A percentile compares a stretch with the other conserved stretches of the same genome.
Evolutionary conservation across 37 sponge, comb jelly and placozoan genomes (phyloP).

Genomic region (Aphrocallistes beatrix): DNA sequence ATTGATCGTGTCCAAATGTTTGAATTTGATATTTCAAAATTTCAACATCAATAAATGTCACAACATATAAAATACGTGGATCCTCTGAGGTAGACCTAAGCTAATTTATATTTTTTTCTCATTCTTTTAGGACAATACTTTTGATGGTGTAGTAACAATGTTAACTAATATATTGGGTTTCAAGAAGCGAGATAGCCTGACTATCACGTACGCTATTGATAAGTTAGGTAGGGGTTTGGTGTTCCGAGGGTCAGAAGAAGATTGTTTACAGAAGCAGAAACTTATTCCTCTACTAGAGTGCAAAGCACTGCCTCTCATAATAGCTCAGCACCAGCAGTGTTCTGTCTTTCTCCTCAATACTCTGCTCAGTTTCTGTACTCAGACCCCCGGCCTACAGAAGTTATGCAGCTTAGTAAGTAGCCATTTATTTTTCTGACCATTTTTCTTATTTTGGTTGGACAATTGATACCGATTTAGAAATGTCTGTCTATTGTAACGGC

Average conservation of each 20-base stretch:
- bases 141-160: not conserved
- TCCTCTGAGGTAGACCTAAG: too few species aligned
- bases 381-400: conserved; percentile 14
- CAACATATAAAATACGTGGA: too few species aligned
- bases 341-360: not conserved
- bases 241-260: not conserved
- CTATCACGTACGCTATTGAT: not conserved
- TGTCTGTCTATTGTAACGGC: too few species aligned
- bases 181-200: not conserved
- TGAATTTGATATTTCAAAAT: too few species aligned
- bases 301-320: not conserved
- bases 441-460: too few species aligned
- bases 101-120: too few species aligned
- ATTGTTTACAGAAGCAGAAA: not conserved
- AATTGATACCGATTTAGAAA: too few species aligned
- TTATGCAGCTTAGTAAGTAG: not conserved
- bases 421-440: too few species aligned
- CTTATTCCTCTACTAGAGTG: not conserved
- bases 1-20: too few species aligned
- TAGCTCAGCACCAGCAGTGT: conserved; percentile 15
- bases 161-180: not conserved
- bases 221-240: not conserved
- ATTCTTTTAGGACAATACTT: not conserved
- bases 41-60: too few species aligned
- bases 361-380: not conserved